phyloP scores from a whole-genome alignment of 2,888 invertebrate species.

The Chloromyia formosa region DNA sequence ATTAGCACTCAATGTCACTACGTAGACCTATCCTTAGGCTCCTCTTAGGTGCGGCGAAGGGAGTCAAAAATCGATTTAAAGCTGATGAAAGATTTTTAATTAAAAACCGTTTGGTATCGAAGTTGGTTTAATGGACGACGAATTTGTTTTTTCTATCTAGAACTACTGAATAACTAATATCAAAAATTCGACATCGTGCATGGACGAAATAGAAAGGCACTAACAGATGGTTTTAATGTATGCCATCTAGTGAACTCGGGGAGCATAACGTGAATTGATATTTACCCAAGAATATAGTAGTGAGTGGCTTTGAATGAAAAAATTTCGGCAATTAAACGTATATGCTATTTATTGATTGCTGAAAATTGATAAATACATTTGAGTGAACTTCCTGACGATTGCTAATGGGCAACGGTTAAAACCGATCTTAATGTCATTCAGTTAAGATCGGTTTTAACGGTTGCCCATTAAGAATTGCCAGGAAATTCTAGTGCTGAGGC shows the following conservation, averaged over 20 bases:
- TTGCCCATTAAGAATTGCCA: too few species aligned
- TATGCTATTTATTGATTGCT: too few species aligned
- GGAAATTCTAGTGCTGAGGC: too few species aligned
- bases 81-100: conserved; percentile 33
- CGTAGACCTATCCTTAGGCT: not conserved
- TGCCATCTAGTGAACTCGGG: not conserved
- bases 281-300: not conserved
- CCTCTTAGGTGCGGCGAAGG: not conserved
- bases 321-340: too few species aligned
- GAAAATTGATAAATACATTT: too few species aligned
- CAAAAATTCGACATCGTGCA: not conserved
- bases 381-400: too few species aligned
- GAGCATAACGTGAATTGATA: not conserved
- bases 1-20: conserved; percentile 9
- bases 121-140: not conserved
- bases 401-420: too few species aligned
- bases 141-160: not conserved
- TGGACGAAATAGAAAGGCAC: conserved; percentile 2
- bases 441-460: too few species aligned
- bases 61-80: conserved; percentile 21
- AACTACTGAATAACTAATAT: not conserved
- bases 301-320: not conserved
- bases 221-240: conserved; percentile 1
- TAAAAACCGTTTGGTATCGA: conserved; percentile 16
- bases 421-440: too few species aligned